Percentiles rank a stretch among this genome's conserved stretches.
These are phyloP conservation scores for Mongoloraphidia duomilia DNA, from an alignment of 2,888 invertebrate species.

Conservation along the genomic window DNA sequence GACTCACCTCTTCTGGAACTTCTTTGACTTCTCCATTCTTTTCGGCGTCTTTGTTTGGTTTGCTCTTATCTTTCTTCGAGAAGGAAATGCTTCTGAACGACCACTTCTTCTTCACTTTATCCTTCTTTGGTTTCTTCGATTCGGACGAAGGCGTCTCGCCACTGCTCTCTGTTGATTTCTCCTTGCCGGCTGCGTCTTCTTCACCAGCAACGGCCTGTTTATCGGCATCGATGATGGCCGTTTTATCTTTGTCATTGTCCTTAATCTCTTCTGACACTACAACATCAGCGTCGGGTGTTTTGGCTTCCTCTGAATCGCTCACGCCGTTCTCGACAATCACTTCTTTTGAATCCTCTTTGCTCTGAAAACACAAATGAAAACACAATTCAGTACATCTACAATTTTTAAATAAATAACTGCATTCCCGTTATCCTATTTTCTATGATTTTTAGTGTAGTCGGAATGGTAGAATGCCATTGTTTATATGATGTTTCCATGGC, in stretches of 20 bases:
- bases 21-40: slow-evolving; percentile 43
- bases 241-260: slow-evolving; percentile 29
- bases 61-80: slow-evolving; percentile 75
- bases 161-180: slow-evolving; percentile 30
- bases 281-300: slow-evolving; percentile 23
- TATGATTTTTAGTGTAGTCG: no score
- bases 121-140: slow-evolving; percentile 26
- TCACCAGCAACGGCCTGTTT: slow-evolving; percentile 22
- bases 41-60: slow-evolving; percentile 52
- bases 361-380: slow-evolving; percentile 18
- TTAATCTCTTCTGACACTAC: slow-evolving; percentile 24
- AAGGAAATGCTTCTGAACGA: slow-evolving; percentile 78
- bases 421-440: no score
- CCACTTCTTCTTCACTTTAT: slow-evolving; percentile 74
- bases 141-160: slow-evolving; percentile 22
- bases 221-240: slow-evolving; percentile 22
- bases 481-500: no score
- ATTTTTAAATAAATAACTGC: no score
- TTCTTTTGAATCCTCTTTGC: slow-evolving; percentile 24
- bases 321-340: slow-evolving; percentile 27
- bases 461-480: no score
- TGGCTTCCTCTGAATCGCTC: slow-evolving; percentile 23
- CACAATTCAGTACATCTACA: no score
- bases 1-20: slow-evolving; percentile 49
- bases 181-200: slow-evolving; percentile 34